Base-by-base conservation (phyloP, 2,797 vertebrate species). In the Erethizon dorsatum region DNA sequence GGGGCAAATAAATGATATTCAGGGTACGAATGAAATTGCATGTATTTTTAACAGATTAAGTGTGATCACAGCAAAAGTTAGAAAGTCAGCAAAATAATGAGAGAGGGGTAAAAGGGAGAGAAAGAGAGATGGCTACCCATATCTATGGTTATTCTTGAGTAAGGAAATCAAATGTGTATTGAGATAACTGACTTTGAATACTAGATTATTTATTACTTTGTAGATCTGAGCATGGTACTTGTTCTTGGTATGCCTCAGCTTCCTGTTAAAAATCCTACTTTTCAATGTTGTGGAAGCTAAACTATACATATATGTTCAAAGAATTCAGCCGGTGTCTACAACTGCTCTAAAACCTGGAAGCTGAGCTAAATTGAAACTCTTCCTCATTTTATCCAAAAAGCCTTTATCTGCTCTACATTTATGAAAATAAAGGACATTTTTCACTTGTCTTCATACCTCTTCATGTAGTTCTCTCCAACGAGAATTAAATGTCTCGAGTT, bases 401-500 rank as follows among this genome's bases (percentile, higher is more conserved):
- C 5, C 31, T 86, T 13, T 31, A 77, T 88, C 45, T 52, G 18
- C 28, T 88, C 90, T 57, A 45, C 0, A 75, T 65, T 93, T 79
- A 88, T 82, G 61, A 8, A 83, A 94, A 91, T 57, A 77, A 73
- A 91, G 87, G 61, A 97, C 1, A 94, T 83, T 89, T 94, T 91
- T 90, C 83, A 86, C 63, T 80, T 59, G 69, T 91, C 61, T 17
- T 94, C 52, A 86, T 98, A 99, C 99, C 99, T 99, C 99, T 67
- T 99, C 99, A 97, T 99, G 99, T 0, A 99, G 99, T 79, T 99
- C 99, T 93, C 99, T 99, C 99, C 99, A 99, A 85, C 99, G 99
- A 45, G 98, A 98, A 98, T 99, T 99, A 98, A 99, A 99, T 28
- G 99, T 99, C 12, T 99, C 99, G 33, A 99, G 98, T 97, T 99